These are phyloP conservation scores for Armadillidium nasatum DNA, from an alignment of 1,140 invertebrate species.

Conservation along the genomic window DNA sequence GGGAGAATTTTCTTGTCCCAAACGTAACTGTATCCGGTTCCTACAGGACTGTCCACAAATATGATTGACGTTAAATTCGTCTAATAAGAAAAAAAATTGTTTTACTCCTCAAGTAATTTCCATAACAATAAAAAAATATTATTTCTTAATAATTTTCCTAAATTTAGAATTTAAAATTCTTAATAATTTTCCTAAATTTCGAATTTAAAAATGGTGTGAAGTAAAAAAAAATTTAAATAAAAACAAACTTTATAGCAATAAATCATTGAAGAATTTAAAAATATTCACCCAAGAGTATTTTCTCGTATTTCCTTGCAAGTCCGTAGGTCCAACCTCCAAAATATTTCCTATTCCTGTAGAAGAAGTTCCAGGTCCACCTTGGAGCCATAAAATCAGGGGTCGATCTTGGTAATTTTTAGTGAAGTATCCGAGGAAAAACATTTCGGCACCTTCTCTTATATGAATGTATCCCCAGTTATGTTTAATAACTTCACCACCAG, in stretches of 20 bases:
- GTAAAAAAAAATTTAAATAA: no score
- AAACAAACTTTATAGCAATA: no score
- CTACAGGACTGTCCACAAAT: constrained; percentile 39
- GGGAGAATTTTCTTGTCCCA: constrained; percentile 23
- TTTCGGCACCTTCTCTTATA: constrained; percentile 28
- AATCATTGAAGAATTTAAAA: no score
- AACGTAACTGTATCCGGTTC: constrained; percentile 33
- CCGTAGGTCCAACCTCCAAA: constrained; percentile 30
- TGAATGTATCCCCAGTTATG: constrained; percentile 36
- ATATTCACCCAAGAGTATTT: constrained; percentile 29
- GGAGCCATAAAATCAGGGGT: constrained; percentile 31
- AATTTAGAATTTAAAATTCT: no score
- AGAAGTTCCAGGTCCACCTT: constrained; percentile 30
- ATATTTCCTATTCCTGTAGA: constrained; percentile 37
- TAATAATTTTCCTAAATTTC: no score
- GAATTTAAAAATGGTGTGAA: no score
- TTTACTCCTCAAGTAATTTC: no score
- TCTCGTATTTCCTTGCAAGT: constrained; percentile 11
- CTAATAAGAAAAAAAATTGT: constrained; percentile 5
- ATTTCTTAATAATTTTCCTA: no score
- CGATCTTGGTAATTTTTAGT: constrained; percentile 30
- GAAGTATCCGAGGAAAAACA: constrained; percentile 38
- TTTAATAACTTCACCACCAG: constrained; percentile 3
- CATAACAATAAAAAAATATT: no score
- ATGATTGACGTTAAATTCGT: constrained; percentile 27